A percentile compares a stretch with the other conserved stretches of the same genome.
Evolutionary conservation across 2,888 invertebrate genomes (phyloP).

Genomic region (Polymixis flavicincta): DNA sequence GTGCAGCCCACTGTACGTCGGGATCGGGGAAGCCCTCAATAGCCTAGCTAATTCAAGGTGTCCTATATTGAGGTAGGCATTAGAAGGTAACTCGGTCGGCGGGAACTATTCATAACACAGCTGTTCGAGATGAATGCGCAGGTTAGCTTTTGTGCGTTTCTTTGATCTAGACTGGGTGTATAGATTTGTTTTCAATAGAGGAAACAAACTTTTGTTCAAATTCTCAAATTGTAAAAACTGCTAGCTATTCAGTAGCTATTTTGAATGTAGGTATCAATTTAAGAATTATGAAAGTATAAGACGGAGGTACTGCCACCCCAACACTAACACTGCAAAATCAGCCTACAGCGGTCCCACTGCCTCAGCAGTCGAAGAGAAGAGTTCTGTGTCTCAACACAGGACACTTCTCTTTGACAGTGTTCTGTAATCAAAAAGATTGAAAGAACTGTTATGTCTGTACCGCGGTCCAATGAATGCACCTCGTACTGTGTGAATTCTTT

Average conservation of each 20-base stretch:
- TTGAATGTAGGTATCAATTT: background rate
- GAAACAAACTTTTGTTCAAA: background rate
- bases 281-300: background rate
- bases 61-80: constrained; percentile 87
- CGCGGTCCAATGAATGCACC: too few species aligned
- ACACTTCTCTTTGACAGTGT: too few species aligned
- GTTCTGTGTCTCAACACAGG: too few species aligned
- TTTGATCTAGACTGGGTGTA: constrained; percentile 63
- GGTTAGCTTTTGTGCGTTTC: constrained; percentile 70
- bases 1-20: constrained; percentile 69
- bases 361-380: too few species aligned
- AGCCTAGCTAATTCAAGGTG: constrained; percentile 82
- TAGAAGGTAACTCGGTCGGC: constrained; percentile 76
- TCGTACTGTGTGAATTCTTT: too few species aligned
- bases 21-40: constrained; percentile 81
- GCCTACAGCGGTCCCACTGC: too few species aligned
- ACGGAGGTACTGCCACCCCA: background rate
- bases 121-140: constrained; percentile 77
- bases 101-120: constrained; percentile 83
- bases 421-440: too few species aligned
- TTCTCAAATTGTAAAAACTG: background rate
- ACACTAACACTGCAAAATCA: too few species aligned
- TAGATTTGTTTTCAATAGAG: constrained; percentile 25
- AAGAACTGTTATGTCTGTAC: too few species aligned
- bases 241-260: constrained; percentile 16